Evolutionary conservation across 92 coral and sea anemone genomes (phyloP).

Genomic region (Paramuricea clavata): DNA sequence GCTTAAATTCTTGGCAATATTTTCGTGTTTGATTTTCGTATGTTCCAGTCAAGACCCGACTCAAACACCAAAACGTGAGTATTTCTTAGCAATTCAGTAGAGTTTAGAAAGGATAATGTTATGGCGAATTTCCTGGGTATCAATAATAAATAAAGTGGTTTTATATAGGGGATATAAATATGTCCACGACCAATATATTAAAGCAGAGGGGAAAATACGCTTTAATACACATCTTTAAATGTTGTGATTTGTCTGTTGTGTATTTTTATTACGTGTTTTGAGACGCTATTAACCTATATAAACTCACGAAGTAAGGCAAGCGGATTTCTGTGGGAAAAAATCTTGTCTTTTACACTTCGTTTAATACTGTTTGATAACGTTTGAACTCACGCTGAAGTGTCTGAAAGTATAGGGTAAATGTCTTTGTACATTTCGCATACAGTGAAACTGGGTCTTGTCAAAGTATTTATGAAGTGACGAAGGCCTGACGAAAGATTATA

Average conservation of each 20-base stretch:
- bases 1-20: neutral
- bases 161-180: neutral
- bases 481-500: neutral
- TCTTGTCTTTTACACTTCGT: neutral
- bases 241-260: neutral
- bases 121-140: neutral
- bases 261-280: neutral
- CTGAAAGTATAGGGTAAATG: neutral
- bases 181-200: neutral
- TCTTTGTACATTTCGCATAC: neutral
- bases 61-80: slow-evolving; percentile 15
- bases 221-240: too few relatives aligned
- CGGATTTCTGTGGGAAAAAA: neutral
- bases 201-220: too few relatives aligned
- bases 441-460: neutral
- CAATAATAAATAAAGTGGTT: slow-evolving; percentile 17
- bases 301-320: neutral
- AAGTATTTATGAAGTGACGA: neutral
- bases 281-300: neutral
- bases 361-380: neutral
- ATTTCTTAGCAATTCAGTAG: neutral
- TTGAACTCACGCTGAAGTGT: neutral
- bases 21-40: neutral
- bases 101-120: neutral
- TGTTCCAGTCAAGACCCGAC: neutral